phyloP scores from a whole-genome alignment of 2,113 vertebrate genomes.

The Calyptomena viridis region DNA sequence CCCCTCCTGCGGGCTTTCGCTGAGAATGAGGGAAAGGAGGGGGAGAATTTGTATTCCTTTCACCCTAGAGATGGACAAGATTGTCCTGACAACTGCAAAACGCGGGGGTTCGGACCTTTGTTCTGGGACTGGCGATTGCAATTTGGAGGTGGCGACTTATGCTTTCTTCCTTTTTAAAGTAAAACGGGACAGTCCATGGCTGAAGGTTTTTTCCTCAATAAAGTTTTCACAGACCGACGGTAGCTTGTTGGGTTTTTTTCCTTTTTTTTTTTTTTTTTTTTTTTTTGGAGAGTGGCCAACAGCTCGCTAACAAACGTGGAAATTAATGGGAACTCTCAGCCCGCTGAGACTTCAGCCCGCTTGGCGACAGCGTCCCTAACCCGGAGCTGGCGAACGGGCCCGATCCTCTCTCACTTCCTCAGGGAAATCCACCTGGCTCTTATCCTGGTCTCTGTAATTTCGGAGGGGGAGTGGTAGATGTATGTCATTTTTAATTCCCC shows the following conservation, averaged over 20 bases:
- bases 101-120: conserved; percentile 12
- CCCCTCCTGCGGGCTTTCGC: background rate
- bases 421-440: background rate
- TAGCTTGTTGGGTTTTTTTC: no score
- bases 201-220: background rate
- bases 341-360: background rate
- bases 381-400: background rate
- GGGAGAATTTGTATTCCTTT: background rate
- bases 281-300: background rate
- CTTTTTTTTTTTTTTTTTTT: fast-evolving
- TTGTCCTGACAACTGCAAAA: conserved; percentile 41
- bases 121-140: background rate
- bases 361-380: background rate
- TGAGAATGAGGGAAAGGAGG: background rate
- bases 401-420: background rate
- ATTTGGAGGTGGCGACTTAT: background rate
- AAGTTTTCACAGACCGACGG: background rate
- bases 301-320: background rate
- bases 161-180: background rate
- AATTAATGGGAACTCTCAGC: background rate
- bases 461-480: fast-evolving
- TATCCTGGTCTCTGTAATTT: background rate
- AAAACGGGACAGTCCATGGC: background rate
- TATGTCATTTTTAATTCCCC: background rate
- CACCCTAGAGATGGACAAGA: background rate